Evolutionary conservation across 2,888 invertebrate genomes (phyloP).

Genomic region (Synergus itoensis): DNA sequence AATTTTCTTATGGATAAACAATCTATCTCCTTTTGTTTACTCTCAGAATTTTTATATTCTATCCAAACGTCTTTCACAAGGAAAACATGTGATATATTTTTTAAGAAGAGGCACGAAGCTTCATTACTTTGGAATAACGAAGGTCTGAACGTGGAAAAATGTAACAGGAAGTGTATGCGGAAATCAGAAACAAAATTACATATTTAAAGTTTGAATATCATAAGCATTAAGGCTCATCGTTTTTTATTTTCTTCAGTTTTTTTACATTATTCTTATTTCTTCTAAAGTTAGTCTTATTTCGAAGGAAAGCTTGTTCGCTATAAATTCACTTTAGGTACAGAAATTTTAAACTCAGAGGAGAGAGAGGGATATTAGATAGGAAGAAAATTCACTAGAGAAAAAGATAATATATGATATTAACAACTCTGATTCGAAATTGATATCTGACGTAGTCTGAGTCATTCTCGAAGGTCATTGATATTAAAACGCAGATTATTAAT

Average conservation of each 20-base stretch:
- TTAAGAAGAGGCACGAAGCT: neutral
- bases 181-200: neutral
- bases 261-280: neutral
- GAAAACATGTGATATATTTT: neutral
- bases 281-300: neutral
- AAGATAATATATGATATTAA: neutral
- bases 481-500: neutral
- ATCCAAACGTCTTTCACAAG: neutral
- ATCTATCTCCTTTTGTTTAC: neutral
- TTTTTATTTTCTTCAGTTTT: neutral
- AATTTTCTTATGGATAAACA: neutral
- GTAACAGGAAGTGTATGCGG: neutral
- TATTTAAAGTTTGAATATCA: neutral
- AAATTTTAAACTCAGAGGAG: neutral
- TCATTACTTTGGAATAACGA: neutral
- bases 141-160: neutral
- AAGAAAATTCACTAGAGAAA: neutral
- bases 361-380: neutral
- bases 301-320: constrained; percentile 3
- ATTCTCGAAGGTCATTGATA: neutral
- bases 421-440: neutral
- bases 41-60: neutral
- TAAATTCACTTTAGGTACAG: neutral
- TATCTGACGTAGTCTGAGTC: neutral
- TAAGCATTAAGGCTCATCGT: neutral